Evolutionary conservation across 2,888 invertebrate genomes (phyloP), one percentile per base, ranked within the genome.

Genomic region (Drosophila nigricruria): DNA sequence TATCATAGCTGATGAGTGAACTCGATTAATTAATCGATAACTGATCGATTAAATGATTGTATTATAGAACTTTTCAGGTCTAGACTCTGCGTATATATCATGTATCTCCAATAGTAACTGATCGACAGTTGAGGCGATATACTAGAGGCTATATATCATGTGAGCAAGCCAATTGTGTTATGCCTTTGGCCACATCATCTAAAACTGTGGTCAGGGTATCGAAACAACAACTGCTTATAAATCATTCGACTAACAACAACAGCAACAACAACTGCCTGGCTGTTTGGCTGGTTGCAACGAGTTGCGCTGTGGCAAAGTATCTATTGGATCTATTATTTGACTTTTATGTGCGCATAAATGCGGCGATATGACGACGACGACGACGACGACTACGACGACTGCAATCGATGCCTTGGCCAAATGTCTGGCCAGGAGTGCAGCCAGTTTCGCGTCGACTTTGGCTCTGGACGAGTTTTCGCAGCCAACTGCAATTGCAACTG

Each of bases 301-400:
- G 74, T 74, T 74, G 81, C 67, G 54, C 66, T 66, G 65, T 75
- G 81, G 78, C 76, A 87, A 88, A 79, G 90, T 86, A 88, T 86
- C 86, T 89, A 77, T 86, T 85, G 90, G 90, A 89, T 90, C 90
- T 89, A 90, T 88, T 89, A 89, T 90, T 90, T 87, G 90, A 87
- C 89, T 90, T 87, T 88, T 90, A 87, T 90, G 87, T 90, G 90
- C 81, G 84, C 87, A 90, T 87, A 87, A 90, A 90, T 90, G 90
- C 84, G 90, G 68, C 88, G 77, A 84, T 89, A 87, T 89, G 84
- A 84, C 81, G 89, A 52, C 50, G 47, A 14, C 30, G 30, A 25
- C 43, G 43, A 43, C 45, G 43, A 79, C 77, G 73, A 45, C 77
- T 72, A 45, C 50, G 34, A 78, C 78, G 75, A 82, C 72, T 56